Evolutionary conservation across 2,113 vertebrate genomes (phyloP).

Genomic region (Myrmecophaga tridactyla): DNA sequence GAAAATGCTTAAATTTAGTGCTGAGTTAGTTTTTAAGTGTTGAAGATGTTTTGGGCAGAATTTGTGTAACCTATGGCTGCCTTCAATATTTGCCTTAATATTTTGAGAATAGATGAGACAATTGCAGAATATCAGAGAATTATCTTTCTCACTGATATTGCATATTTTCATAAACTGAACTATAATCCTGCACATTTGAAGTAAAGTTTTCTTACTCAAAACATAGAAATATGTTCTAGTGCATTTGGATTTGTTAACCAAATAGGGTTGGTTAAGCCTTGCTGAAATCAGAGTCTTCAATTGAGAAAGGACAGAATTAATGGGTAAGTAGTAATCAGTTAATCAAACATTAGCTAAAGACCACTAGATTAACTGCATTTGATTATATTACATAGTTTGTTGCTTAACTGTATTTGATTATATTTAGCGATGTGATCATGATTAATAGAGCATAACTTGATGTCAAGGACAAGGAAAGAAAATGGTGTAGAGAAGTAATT

Average conservation of each 20-base stretch:
- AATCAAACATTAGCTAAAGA: constrained; percentile 7
- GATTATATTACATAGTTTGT: background rate
- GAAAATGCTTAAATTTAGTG: constrained; percentile 24
- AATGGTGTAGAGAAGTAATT: background rate
- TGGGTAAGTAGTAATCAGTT: background rate
- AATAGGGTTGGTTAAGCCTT: background rate
- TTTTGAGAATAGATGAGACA: background rate
- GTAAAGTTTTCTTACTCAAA: constrained; percentile 4
- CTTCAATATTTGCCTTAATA: constrained; percentile 23
- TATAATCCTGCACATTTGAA: background rate
- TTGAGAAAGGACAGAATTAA: background rate
- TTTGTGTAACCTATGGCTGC: background rate
- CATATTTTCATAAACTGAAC: background rate
- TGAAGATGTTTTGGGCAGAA: background rate
- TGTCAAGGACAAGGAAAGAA: background rate
- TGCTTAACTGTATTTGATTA: background rate
- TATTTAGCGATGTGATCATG: background rate
- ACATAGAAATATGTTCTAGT: background rate
- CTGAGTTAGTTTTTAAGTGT: constrained; percentile 1
- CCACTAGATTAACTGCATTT: background rate
- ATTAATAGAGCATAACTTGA: background rate
- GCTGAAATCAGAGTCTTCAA: background rate
- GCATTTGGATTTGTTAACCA: background rate
- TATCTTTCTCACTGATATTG: background rate
- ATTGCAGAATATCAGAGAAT: background rate